Evolutionary conservation across 2,888 invertebrate genomes (phyloP), one percentile per base, ranked within the genome.

Genomic region (Mellilla xanthometata): DNA sequence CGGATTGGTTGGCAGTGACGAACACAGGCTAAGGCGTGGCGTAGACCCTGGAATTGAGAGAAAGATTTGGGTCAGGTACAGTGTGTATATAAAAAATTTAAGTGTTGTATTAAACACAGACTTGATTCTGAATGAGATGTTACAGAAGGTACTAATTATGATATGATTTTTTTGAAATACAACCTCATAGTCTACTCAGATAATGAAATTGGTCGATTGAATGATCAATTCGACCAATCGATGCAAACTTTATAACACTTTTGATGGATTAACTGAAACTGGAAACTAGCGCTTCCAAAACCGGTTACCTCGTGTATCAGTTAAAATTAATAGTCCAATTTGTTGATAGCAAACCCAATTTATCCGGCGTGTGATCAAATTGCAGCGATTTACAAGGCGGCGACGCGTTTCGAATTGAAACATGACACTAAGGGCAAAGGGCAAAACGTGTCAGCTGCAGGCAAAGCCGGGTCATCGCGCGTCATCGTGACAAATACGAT

Each of bases 1-100:
- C 84, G 86, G 84, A 85, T 77, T 78, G 63, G 54, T 83, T 85
- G 86, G 87, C 88, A 89, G 88, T 87, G 81, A 71, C 73, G 71
- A 76, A 68, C 82, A 79, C 70, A 76, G 75, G 68, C 72, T 77
- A 76, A 79, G 67, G 71, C 73, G 24, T 65, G 40, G 49, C 40
- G 46, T 72, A 61, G 58, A 63, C 76, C 77, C 87, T 88, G 87
- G 52, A 85, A 86, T 55, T 45, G 60, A 64, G 63, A 46, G 65
- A 58, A 19, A 19, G 6, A 19, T 3, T 19, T 19, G 3, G 3
- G 15, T 19, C 6, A 19, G 15, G 15, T 19, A n/a, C n/a, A n/a
- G n/a, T n/a, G n/a, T n/a, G n/a, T n/a, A n/a, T n/a, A n/a, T n/a
- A n/a, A n/a, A n/a, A n/a, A n/a, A n/a, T n/a, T n/a, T n/a, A n/a